Conservation (phyloP, 2,113 vertebrate genomes). For the Cygnus atratus region DNA sequence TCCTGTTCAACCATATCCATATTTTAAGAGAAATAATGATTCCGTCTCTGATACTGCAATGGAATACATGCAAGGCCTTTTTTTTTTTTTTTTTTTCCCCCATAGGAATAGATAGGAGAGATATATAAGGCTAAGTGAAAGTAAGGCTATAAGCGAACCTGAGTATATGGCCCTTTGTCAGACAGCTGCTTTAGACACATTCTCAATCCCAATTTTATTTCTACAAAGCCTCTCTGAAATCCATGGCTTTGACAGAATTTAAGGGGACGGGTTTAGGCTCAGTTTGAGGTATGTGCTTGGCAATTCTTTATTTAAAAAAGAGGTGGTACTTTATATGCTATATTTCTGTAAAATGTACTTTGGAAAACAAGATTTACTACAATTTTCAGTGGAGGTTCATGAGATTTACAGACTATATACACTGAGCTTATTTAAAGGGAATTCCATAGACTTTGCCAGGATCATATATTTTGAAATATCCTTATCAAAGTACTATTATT, state of each 20-base stretch:
- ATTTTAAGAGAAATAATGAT: conserved; percentile 21
- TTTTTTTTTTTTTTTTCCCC: neutral
- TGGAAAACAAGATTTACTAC: neutral
- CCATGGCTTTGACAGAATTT: neutral
- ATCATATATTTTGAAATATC: conserved; percentile 22
- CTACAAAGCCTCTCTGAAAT: conserved; percentile 40
- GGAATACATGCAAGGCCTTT: neutral
- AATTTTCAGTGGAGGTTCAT: neutral
- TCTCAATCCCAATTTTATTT: conserved; percentile 29
- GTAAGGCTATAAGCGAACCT: conserved; percentile 4
- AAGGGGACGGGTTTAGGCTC: neutral
- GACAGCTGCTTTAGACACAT: conserved; percentile 33
- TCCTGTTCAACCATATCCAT: neutral
- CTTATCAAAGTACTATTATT: neutral
- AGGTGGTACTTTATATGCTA: neutral
- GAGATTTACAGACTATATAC: neutral
- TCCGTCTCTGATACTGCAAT: neutral
- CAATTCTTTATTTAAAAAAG: neutral
- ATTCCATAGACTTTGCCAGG: neutral
- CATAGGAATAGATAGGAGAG: neutral
- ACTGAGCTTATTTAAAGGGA: conserved; percentile 4
- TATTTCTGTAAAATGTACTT: neutral
- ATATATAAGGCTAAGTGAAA: neutral
- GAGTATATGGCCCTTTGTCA: neutral
- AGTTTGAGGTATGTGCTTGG: neutral